Percentiles rank a stretch among this genome's conserved stretches.
Conservation (phyloP, 2,797 vertebrate species). For the Amphiprion clarkii region DNA sequence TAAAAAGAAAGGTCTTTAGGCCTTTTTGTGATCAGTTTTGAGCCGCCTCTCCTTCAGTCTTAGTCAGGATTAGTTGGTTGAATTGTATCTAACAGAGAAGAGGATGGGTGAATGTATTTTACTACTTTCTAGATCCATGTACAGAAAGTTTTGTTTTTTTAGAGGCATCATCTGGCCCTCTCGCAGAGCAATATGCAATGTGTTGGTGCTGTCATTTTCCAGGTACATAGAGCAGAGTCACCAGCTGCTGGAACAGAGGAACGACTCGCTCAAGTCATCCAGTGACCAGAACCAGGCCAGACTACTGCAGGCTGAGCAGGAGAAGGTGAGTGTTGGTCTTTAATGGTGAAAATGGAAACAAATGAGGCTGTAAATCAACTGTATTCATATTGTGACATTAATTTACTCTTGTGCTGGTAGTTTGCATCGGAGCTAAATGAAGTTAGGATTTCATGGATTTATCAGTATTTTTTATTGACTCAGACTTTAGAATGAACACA, state of each 20-base stretch:
- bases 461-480: not conserved
- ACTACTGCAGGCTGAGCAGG: conserved; percentile 93
- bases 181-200: not conserved
- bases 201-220: conserved; percentile 24
- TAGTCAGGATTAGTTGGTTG: too few species aligned
- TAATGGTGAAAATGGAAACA: not conserved
- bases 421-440: too few species aligned
- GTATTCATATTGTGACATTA: not conserved
- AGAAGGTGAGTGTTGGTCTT: conserved; percentile 88
- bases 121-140: too few species aligned
- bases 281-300: conserved; percentile 92
- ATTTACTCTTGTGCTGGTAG: too few species aligned
- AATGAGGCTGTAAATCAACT: not conserved
- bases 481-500: not conserved
- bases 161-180: too few species aligned
- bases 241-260: conserved; percentile 93
- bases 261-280: conserved; percentile 90
- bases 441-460: not conserved
- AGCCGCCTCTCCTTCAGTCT: too few species aligned
- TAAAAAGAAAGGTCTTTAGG: too few species aligned
- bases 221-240: conserved; percentile 97
- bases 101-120: too few species aligned
- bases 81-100: too few species aligned
- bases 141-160: too few species aligned
- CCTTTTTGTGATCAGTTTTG: too few species aligned